phyloP scores from a whole-genome alignment of 2,888 invertebrate genomes.

The Epinotia demarniana region DNA sequence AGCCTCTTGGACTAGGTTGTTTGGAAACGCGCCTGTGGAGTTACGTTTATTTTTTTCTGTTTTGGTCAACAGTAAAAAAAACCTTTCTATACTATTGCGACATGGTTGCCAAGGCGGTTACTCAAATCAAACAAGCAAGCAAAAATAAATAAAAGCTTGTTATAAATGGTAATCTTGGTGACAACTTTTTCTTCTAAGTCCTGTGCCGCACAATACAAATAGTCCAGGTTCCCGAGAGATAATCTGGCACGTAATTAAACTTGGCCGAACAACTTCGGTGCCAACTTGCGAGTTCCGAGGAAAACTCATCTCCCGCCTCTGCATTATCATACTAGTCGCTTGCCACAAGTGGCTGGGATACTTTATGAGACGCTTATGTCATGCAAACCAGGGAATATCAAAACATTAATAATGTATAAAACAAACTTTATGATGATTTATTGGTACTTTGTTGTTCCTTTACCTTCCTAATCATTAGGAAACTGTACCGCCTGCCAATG shows the following conservation, averaged over 20 bases:
- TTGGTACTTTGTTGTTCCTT: not conserved
- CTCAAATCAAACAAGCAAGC: not conserved
- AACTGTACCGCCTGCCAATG: no score
- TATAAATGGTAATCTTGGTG: not conserved
- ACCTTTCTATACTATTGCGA: not conserved
- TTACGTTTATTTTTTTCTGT: no score
- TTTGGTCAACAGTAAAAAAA: no score
- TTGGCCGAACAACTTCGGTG: constrained; percentile 27
- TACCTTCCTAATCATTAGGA: not conserved
- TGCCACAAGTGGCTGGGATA: constrained; percentile 9
- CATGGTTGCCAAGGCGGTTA: not conserved
- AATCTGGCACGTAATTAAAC: constrained; percentile 43
- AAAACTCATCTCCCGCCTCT: constrained; percentile 16
- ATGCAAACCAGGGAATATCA: not conserved
- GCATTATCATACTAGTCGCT: constrained; percentile 30
- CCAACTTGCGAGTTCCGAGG: constrained; percentile 18
- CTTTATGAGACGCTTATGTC: not conserved
- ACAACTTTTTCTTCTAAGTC: not conserved
- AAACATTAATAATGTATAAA: not conserved
- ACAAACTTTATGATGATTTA: not conserved
- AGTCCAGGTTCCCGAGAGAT: constrained; percentile 19
- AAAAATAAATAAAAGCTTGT: not conserved
- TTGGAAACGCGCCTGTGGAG: no score
- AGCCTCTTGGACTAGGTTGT: no score
- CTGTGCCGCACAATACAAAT: not conserved